Conservation (phyloP, 2,888 invertebrate species). For the Thymelicus acteon region DNA sequence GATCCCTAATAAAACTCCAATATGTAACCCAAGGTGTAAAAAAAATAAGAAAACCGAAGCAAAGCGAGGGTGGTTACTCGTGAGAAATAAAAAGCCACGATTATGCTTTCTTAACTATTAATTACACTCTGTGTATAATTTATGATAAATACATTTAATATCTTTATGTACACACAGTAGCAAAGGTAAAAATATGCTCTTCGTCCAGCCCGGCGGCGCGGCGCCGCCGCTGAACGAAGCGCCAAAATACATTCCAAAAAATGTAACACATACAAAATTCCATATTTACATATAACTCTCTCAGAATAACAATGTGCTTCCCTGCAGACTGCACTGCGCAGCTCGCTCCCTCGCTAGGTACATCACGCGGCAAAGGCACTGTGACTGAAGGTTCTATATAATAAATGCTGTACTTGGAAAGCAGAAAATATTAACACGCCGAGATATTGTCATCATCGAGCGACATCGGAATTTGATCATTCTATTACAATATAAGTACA, state of each 20-base stretch:
- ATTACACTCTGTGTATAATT: constrained; percentile 81
- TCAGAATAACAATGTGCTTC: constrained; percentile 13
- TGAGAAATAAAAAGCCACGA: constrained; percentile 6
- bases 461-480: neutral
- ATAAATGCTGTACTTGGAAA: constrained; percentile 44
- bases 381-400: constrained; percentile 42
- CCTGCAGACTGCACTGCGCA: neutral
- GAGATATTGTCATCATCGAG: neutral
- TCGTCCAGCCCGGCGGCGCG: constrained; percentile 33
- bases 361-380: constrained; percentile 57
- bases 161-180: constrained; percentile 80
- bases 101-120: constrained; percentile 75
- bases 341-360: neutral
- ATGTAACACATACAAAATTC: constrained; percentile 63
- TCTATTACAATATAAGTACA: constrained; percentile 6
- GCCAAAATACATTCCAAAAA: constrained; percentile 62
- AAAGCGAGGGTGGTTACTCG: too few species aligned
- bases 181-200: constrained; percentile 71
- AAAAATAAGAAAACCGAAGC: too few species aligned
- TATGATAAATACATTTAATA: constrained; percentile 80
- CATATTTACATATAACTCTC: constrained; percentile 68
- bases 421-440: neutral
- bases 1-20: too few species aligned
- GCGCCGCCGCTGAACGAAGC: constrained; percentile 43
- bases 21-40: too few species aligned